These are phyloP conservation scores for Palythoa heliodiscus DNA, from an alignment of 92 coral and sea anemone genomes.

Conservation along the genomic window DNA sequence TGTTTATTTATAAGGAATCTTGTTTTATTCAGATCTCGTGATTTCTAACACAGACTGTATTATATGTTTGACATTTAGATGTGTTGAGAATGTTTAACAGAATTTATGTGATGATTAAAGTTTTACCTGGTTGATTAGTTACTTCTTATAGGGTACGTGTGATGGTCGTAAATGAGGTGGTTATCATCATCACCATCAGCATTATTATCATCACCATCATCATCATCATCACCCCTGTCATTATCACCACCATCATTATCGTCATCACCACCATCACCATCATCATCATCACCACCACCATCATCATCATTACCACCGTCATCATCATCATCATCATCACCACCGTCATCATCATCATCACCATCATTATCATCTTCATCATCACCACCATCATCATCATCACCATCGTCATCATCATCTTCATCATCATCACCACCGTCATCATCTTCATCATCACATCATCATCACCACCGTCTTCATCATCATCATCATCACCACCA, in stretches of 20 bases:
- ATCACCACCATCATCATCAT: background rate
- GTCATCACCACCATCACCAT: background rate
- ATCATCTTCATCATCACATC: background rate
- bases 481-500: background rate
- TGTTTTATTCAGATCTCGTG: no score
- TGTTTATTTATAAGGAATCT: no score
- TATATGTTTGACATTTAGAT: no score
- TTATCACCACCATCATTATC: background rate
- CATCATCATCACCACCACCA: background rate
- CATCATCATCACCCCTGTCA: background rate
- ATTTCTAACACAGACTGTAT: no score
- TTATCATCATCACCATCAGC: no score
- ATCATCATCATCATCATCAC: background rate
- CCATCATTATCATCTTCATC: background rate
- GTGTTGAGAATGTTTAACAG: no score
- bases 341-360: background rate
- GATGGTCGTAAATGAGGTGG: no score
- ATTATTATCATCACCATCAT: no score
- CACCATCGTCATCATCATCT: background rate
- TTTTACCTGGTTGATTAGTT: no score
- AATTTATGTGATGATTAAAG: no score
- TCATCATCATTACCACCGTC: background rate
- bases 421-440: background rate
- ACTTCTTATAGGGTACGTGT: no score
- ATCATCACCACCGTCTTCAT: background rate